Percentiles rank a stretch among this genome's conserved stretches.
These are phyloP conservation scores for Heteromormyrus szaboi DNA, from an alignment of 2,797 vertebrate species.

Conservation along the genomic window DNA sequence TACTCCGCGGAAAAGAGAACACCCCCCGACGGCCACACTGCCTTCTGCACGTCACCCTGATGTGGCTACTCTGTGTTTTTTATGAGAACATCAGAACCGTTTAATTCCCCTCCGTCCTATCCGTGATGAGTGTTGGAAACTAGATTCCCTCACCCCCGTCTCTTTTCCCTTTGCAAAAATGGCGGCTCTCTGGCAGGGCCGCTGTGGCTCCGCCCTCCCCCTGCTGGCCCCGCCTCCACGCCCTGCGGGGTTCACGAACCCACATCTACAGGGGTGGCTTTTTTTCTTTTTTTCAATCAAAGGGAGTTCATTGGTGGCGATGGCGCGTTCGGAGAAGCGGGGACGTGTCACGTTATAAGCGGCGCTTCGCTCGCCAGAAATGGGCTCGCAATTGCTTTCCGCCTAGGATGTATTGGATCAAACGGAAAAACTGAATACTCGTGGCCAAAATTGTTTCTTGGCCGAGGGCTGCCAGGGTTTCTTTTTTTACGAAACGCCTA, in stretches of 20 bases:
- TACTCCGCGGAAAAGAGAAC: slow-evolving; percentile 31
- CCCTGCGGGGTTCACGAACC: slow-evolving; percentile 74
- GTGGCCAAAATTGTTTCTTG: not conserved
- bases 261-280: slow-evolving; percentile 75
- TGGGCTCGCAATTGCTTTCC: not conserved
- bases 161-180: slow-evolving; percentile 96
- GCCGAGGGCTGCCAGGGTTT: not conserved
- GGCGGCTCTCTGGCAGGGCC: slow-evolving; percentile 80
- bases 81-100: slow-evolving; percentile 40
- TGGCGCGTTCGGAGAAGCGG: not conserved
- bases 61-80: slow-evolving; percentile 28
- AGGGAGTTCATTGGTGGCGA: slow-evolving; percentile 30
- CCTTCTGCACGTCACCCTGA: slow-evolving; percentile 23
- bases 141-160: slow-evolving; percentile 75
- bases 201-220: slow-evolving; percentile 66
- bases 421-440: not conserved
- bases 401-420: not conserved
- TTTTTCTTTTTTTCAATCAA: not conserved
- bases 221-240: slow-evolving; percentile 46
- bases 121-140: slow-evolving; percentile 67
- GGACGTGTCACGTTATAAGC: not conserved
- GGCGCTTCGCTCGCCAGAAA: not conserved
- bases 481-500: not conserved
- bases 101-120: slow-evolving; percentile 47
- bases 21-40: slow-evolving; percentile 20